These are phyloP conservation scores for Calephelis virginiensis DNA, from an alignment of 1,140 invertebrate genomes.

Conservation along the genomic window DNA sequence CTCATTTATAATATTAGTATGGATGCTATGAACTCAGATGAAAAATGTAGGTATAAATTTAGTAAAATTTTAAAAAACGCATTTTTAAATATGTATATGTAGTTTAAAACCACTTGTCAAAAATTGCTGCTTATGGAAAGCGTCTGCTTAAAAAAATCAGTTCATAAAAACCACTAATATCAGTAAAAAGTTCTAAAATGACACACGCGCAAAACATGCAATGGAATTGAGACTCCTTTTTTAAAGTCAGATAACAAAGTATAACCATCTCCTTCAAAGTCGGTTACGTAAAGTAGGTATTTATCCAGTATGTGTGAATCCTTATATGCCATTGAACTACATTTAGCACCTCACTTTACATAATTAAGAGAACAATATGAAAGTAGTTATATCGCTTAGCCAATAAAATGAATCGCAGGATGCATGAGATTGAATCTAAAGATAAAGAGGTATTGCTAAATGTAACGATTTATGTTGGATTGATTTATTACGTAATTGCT, in stretches of 20 bases:
- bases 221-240: too few species aligned
- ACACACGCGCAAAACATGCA: too few species aligned
- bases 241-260: background rate
- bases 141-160: too few species aligned
- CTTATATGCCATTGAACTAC: slow-evolving; percentile 46
- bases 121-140: too few species aligned
- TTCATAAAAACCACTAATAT: too few species aligned
- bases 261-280: background rate
- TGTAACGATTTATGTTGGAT: slow-evolving; percentile 42
- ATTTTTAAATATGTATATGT: too few species aligned
- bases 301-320: background rate
- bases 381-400: slow-evolving; percentile 56
- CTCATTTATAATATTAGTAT: too few species aligned
- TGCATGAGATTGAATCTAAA: slow-evolving; percentile 50
- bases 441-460: slow-evolving; percentile 54
- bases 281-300: background rate
- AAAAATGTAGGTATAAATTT: too few species aligned
- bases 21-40: too few species aligned
- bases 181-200: too few species aligned
- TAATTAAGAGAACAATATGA: slow-evolving; percentile 71
- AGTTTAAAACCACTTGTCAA: too few species aligned
- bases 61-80: too few species aligned
- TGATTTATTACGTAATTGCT: slow-evolving; percentile 35
- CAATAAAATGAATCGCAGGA: slow-evolving; percentile 65
- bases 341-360: slow-evolving; percentile 30